Evolutionary conservation across 2,888 invertebrate species (phyloP).

Genomic region (Coleophora flavipennella): DNA sequence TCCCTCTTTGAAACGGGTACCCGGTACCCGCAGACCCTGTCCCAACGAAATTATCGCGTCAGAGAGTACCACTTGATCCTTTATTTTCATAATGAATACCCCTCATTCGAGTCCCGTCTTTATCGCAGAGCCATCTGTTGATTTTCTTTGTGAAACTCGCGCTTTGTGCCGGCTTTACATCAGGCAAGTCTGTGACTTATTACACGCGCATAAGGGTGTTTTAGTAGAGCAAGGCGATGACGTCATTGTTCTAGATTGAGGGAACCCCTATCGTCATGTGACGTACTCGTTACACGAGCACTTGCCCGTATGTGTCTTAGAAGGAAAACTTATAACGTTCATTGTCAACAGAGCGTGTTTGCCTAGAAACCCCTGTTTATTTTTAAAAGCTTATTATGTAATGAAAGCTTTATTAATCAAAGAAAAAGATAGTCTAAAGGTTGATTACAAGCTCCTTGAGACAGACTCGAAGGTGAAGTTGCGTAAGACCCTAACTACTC

Average conservation of each 20-base stretch:
- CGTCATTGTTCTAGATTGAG: slow-evolving; percentile 41
- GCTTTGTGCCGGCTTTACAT: slow-evolving; percentile 26
- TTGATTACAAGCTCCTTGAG: too few species aligned
- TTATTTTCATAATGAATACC: slow-evolving; percentile 47
- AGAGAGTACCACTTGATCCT: slow-evolving; percentile 28
- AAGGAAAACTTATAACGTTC: too few species aligned
- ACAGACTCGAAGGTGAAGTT: too few species aligned
- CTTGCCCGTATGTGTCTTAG: slow-evolving; percentile 30
- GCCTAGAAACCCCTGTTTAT: too few species aligned
- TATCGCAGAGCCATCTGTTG: slow-evolving; percentile 57
- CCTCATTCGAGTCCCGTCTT: slow-evolving; percentile 33
- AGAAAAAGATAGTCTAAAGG: too few species aligned
- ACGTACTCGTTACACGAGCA: slow-evolving; percentile 29
- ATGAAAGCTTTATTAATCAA: too few species aligned
- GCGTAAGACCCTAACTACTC: too few species aligned
- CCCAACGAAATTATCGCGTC: slow-evolving; percentile 27
- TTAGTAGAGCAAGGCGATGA: slow-evolving; percentile 33
- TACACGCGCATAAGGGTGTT: slow-evolving; percentile 29
- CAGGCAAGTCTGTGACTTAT: slow-evolving; percentile 33
- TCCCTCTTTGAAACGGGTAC: neutral
- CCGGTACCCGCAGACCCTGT: slow-evolving; percentile 16
- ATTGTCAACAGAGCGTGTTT: too few species aligned
- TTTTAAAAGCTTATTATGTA: too few species aligned
- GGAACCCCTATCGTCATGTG: slow-evolving; percentile 47
- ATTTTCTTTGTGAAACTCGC: slow-evolving; percentile 47